Base-by-base conservation (phyloP, 2,888 invertebrate species). In the Anagyrus pseudococci region DNA sequence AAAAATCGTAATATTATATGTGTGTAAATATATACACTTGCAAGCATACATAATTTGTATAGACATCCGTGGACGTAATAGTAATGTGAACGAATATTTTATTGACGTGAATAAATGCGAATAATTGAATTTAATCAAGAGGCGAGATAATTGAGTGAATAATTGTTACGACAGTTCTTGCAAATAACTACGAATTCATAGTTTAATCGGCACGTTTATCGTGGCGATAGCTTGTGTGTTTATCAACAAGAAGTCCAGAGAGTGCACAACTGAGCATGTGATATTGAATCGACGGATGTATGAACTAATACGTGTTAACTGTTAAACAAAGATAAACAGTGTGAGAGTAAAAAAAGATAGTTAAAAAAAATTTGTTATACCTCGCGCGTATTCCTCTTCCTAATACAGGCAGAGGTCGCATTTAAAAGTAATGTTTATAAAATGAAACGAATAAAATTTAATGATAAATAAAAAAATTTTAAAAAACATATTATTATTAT, bases 371-470 rank as follows among this genome's bases (percentile, higher is more conserved):
- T 72, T 71, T 71, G 67, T 10, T 73, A 69, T 70, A 74, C 70
- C 69, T 71, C 72, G 70, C 71, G 72, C 69, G 72, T 66, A 68
- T 62, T 67, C 64, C 68, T 68, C 61, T 20, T 17, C 47, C 37
- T 53, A 52, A 20, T 17, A 40, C 26, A 49, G 46, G 29, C 19
- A 48, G 62, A 60, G 70, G 71, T 62, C 59, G 72, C 73, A 73
- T 72, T 73, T 73, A 72, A 73, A 72, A 72, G 52, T 71, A 72
- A 71, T 62, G 68, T 74, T 72, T 71, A 65, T 71, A 71, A 70
- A 63, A 59, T 67, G 66, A 44, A 50, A 37, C 43, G 26, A 37
- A 37, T 37, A 52, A 56, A 62, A n/a, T 15, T 33, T 22, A 19
- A 41, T 41, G 19, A 54, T 22, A 15, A 33, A 37, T 22, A 26